Conservation (phyloP, 2,888 invertebrate species). For the Eurytoma californica region DNA sequence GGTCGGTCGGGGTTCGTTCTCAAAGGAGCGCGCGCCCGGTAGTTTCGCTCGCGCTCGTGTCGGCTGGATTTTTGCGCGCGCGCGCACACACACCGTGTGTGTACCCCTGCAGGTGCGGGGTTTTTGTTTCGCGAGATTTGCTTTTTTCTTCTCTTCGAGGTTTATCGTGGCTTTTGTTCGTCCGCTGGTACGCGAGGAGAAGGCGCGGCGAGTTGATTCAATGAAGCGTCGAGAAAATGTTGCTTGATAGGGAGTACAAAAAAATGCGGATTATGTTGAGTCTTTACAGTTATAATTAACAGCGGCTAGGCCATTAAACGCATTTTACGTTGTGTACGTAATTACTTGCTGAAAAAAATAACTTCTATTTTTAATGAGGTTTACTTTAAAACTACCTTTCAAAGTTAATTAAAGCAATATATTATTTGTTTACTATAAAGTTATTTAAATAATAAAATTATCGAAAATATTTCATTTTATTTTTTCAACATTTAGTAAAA, state of each 20-base stretch:
- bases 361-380: neutral
- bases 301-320: no score
- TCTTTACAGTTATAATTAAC: no score
- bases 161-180: neutral
- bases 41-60: neutral
- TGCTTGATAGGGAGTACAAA: no score
- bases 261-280: no score
- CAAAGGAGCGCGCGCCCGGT: neutral
- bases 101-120: neutral
- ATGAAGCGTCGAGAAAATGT: no score
- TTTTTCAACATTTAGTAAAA: no score
- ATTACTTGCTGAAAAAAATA: neutral
- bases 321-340: no score
- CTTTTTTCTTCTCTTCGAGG: neutral
- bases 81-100: neutral
- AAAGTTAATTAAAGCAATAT: constrained; percentile 1
- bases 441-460: no score
- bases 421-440: no score
- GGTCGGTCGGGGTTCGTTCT: neutral
- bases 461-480: no score
- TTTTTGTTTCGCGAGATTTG: neutral
- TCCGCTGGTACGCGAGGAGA: no score
- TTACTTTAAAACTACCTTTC: neutral
- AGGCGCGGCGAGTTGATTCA: no score
- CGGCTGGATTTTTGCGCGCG: constrained; percentile 5